Conservation (phyloP, 2,797 vertebrate species). For the Danio aesculapii region DNA sequence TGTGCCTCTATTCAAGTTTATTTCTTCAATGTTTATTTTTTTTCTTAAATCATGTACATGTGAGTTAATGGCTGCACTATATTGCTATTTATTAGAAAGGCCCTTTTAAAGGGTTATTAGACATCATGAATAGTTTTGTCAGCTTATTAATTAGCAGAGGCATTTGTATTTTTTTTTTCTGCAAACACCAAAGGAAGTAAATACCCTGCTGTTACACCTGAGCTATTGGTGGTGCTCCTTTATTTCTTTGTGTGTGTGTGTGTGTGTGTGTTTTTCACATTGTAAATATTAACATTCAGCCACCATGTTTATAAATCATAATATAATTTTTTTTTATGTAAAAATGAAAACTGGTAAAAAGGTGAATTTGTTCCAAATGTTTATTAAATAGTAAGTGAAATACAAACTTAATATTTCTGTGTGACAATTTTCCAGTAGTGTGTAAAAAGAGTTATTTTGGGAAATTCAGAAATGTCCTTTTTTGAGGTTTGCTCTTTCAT, state of each 20-base stretch:
- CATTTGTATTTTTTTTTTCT: constrained; percentile 56
- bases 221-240: constrained; percentile 51
- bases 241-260: constrained; percentile 8
- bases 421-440: no score
- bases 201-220: constrained; percentile 70
- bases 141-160: constrained; percentile 25
- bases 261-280: no score
- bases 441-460: no score
- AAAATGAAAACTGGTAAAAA: no score
- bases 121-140: constrained; percentile 50
- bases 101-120: constrained; percentile 52
- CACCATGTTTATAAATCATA: no score
- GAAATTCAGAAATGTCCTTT: no score
- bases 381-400: no score
- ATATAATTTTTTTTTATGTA: no score
- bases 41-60: constrained; percentile 58
- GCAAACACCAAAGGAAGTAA: constrained; percentile 83
- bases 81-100: constrained; percentile 46
- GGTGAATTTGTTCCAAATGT: no score
- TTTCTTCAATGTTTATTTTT: constrained; percentile 45
- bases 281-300: no score
- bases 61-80: constrained; percentile 64
- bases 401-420: no score
- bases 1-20: constrained; percentile 65
- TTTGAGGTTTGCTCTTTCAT: no score